Evolutionary conservation across 2,888 invertebrate species (phyloP).

Genomic region (Acronicta alni): DNA sequence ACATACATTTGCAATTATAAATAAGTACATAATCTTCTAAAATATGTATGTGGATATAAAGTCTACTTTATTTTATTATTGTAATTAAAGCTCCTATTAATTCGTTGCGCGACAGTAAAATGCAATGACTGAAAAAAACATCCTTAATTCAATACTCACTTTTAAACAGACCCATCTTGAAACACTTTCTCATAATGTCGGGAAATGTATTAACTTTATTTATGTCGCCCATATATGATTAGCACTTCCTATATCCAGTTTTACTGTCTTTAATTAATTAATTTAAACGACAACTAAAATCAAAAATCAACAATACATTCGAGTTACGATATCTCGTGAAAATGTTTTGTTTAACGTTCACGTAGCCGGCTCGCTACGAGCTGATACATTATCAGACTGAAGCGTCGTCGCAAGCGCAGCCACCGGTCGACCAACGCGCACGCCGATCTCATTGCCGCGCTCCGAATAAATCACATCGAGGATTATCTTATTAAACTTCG

Average conservation of each 20-base stretch:
- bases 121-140: background rate
- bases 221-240: slow-evolving; percentile 74
- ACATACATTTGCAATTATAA: too few species aligned
- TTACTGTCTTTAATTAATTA: slow-evolving; percentile 12
- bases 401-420: slow-evolving; percentile 57
- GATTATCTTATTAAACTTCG: slow-evolving; percentile 54
- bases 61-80: background rate
- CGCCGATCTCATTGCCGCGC: slow-evolving; percentile 79
- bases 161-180: slow-evolving; percentile 86
- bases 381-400: slow-evolving; percentile 77
- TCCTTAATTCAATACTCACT: slow-evolving; percentile 73
- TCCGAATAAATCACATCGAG: slow-evolving; percentile 62
- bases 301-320: slow-evolving; percentile 15
- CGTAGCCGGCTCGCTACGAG: slow-evolving; percentile 76
- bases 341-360: slow-evolving; percentile 63
- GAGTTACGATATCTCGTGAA: slow-evolving; percentile 57
- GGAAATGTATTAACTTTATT: slow-evolving; percentile 73
- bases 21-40: background rate
- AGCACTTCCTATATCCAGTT: slow-evolving; percentile 46
- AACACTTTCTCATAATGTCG: slow-evolving; percentile 85
- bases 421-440: slow-evolving; percentile 54
- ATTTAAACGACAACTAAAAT: slow-evolving; percentile 22
- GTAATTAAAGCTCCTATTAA: background rate
- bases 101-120: background rate
- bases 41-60: background rate